Percentiles rank a stretch among this genome's conserved stretches.
Evolutionary conservation across 2,888 invertebrate genomes (phyloP).

Genomic region (Hypselothyrea guttata): DNA sequence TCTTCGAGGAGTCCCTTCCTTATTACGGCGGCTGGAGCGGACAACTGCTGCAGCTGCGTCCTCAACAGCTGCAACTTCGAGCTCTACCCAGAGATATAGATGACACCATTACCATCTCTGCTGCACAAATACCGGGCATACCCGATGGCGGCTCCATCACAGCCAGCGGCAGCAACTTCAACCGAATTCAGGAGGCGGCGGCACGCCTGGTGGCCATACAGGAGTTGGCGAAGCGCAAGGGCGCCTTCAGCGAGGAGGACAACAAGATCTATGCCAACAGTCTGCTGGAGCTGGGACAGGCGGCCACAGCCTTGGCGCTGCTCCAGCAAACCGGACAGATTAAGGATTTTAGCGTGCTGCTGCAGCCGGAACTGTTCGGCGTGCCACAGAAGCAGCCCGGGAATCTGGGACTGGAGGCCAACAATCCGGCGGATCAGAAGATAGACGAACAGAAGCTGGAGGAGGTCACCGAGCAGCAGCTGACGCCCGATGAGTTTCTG

Average conservation of each 20-base stretch:
- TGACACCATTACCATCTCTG: constrained; percentile 81
- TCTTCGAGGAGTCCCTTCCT: constrained; percentile 80
- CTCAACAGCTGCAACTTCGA: constrained; percentile 41
- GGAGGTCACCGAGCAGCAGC: constrained; percentile 73
- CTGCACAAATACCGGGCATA: constrained; percentile 1
- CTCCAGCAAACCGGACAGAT: constrained; percentile 84
- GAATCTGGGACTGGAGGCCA: constrained; percentile 59
- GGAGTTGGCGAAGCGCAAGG: constrained; percentile 85
- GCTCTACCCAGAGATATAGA: constrained; percentile 49
- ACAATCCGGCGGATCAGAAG: constrained; percentile 61
- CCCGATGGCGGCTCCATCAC: constrained; percentile 47
- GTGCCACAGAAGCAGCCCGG: constrained; percentile 64
- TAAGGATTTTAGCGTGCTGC: constrained; percentile 83
- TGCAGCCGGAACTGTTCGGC: constrained; percentile 78
- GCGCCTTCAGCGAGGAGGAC: constrained; percentile 84
- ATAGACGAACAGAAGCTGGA: constrained; percentile 68
- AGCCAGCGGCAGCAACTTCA: constrained; percentile 82
- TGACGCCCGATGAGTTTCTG: constrained; percentile 75
- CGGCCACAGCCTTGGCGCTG: constrained; percentile 84
- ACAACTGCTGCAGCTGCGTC: constrained; percentile 83
- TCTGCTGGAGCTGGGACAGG: constrained; percentile 84
- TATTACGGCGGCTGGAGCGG: constrained; percentile 90
- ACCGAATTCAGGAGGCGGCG: constrained; percentile 85
- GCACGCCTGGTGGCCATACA: constrained; percentile 85
- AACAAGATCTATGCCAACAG: constrained; percentile 85